phyloP scores from a whole-genome alignment of 2,797 vertebrate species.

The Gymnopithys bicolor region DNA sequence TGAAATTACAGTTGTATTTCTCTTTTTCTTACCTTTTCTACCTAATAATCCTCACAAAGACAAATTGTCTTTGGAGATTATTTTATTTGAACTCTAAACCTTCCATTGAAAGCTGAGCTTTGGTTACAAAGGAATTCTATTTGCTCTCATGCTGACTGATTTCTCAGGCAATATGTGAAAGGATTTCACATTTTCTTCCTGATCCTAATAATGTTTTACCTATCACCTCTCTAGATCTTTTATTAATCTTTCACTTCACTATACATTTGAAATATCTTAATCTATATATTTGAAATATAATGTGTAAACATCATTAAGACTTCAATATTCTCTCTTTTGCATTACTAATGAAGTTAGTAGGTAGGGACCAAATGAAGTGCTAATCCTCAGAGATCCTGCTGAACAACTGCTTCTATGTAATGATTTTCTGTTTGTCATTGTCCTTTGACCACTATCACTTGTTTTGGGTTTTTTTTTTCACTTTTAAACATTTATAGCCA shows the following conservation, averaged over 20 bases:
- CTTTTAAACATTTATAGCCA: background rate
- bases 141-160: background rate
- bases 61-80: background rate
- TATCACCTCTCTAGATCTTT: background rate
- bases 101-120: background rate
- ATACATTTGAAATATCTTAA: background rate
- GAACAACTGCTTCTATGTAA: background rate
- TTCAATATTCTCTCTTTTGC: background rate
- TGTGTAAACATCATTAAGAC: background rate
- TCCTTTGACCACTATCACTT: background rate
- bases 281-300: background rate
- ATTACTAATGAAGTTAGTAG: background rate
- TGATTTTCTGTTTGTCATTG: background rate
- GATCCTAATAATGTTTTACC: background rate
- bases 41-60: background rate
- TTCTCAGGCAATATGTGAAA: background rate
- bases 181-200: background rate
- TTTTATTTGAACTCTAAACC: background rate
- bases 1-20: background rate
- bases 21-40: background rate
- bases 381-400: background rate
- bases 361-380: background rate
- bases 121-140: background rate
- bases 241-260: background rate
- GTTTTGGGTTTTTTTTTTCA: background rate